Percentiles rank a stretch among this genome's conserved stretches.
These are phyloP conservation scores for Tachina fera DNA, from an alignment of 2,888 invertebrate genomes.

Conservation along the genomic window DNA sequence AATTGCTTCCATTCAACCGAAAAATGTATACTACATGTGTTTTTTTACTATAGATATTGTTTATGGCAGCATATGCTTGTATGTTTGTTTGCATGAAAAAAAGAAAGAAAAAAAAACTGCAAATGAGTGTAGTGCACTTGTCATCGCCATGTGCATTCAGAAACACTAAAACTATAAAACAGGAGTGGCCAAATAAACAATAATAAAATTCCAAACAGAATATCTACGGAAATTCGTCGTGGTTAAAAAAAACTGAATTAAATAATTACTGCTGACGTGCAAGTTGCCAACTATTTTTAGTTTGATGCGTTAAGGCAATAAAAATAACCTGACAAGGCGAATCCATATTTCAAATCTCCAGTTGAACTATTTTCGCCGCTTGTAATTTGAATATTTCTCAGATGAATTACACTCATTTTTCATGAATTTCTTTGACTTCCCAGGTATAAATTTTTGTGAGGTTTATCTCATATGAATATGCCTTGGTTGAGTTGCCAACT, in stretches of 20 bases:
- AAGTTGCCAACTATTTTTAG: no score
- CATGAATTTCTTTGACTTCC: no score
- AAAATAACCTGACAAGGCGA: no score
- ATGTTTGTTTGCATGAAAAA: constrained; percentile 5
- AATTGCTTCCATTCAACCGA: constrained; percentile 46
- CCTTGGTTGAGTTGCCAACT: no score
- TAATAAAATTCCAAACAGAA: background rate
- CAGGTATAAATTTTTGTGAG: no score
- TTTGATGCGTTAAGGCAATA: no score
- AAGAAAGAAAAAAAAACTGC: constrained; percentile 23
- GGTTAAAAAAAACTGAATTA: background rate
- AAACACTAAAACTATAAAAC: constrained; percentile 3
- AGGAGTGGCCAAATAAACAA: constrained; percentile 30
- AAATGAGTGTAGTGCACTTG: constrained; percentile 57
- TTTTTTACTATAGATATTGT: constrained; percentile 23
- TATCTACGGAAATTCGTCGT: background rate
- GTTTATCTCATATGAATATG: no score
- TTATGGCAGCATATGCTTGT: constrained; percentile 50
- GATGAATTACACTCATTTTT: no score
- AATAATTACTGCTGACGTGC: background rate
- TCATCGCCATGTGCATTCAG: constrained; percentile 44
- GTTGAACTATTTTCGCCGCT: no score
- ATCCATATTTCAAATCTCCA: no score
- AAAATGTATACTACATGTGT: constrained; percentile 50
- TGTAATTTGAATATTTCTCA: no score